Conservation (phyloP, 2,888 invertebrate species). For the Drosophila melanosoma region DNA sequence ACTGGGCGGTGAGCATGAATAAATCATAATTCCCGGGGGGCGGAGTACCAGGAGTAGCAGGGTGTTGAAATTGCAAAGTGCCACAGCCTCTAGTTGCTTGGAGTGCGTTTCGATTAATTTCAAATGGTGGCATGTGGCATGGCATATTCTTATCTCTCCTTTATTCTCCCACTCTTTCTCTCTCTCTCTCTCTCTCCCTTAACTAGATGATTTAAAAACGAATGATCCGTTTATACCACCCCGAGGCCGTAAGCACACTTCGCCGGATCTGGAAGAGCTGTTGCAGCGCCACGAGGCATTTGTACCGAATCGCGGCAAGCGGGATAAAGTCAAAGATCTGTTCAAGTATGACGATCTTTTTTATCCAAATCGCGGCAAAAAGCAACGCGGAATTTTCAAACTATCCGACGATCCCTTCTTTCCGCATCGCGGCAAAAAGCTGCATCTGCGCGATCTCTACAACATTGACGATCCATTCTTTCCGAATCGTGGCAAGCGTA, state of each 20-base stretch:
- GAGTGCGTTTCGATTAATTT: conserved; percentile 46
- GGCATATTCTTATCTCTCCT: conserved; percentile 9
- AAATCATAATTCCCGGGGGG: conserved; percentile 52
- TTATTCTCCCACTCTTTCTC: conserved; percentile 1
- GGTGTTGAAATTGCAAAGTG: conserved; percentile 52
- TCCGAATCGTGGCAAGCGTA: conserved; percentile 80
- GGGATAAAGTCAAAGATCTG: conserved; percentile 83
- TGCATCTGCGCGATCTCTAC: conserved; percentile 83
- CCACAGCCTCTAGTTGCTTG: conserved; percentile 24
- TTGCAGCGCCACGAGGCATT: conserved; percentile 82
- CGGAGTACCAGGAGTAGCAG: conserved; percentile 46
- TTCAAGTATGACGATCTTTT: conserved; percentile 85
- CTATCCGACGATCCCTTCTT: conserved; percentile 83
- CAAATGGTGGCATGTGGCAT: conserved; percentile 53
- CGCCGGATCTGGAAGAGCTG: conserved; percentile 75
- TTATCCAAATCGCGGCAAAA: conserved; percentile 84
- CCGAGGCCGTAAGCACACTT: conserved; percentile 82
- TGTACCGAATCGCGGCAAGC: conserved; percentile 84
- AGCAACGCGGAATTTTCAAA: conserved; percentile 59
- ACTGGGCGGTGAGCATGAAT: conserved; percentile 65
- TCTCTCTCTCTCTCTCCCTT: neutral
- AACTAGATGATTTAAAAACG: conserved; percentile 49
- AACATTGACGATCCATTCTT: conserved; percentile 84
- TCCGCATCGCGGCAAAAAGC: conserved; percentile 84
- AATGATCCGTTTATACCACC: conserved; percentile 84